These are phyloP conservation scores for Cyphomyrmex costatus DNA, from an alignment of 1,140 invertebrate species.

Conservation along the genomic window DNA sequence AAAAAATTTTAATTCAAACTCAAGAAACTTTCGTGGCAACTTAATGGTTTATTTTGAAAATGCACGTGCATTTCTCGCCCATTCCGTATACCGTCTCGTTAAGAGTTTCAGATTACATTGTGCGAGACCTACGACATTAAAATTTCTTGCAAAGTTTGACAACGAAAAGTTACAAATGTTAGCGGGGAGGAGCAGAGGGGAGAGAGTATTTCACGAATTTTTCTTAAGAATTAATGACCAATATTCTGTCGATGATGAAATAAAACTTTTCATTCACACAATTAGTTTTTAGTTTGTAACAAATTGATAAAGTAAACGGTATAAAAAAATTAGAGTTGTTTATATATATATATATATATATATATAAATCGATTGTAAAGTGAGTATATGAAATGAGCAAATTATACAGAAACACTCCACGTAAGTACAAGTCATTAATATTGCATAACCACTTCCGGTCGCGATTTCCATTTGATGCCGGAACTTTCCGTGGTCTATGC, in stretches of 20 bases:
- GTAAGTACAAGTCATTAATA: constrained; percentile 27
- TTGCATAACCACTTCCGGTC: constrained; percentile 12
- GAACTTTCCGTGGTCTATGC: constrained; percentile 14
- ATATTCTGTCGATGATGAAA: constrained; percentile 1
- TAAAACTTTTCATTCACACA: background rate
- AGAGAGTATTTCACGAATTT: constrained; percentile 27
- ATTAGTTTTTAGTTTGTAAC: constrained; percentile 11
- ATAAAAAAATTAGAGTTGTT: background rate
- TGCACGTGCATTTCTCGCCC: constrained; percentile 1
- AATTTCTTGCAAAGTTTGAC: constrained; percentile 49
- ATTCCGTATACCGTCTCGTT: constrained; percentile 22
- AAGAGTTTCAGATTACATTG: constrained; percentile 60
- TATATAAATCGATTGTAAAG: constrained; percentile 11
- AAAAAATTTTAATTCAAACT: constrained; percentile 48
- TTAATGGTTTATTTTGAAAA: constrained; percentile 48
- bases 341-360: background rate
- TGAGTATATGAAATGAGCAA: background rate
- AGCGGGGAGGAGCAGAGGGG: background rate
- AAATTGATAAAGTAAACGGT: constrained; percentile 14
- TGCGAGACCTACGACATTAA: constrained; percentile 34
- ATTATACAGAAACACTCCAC: constrained; percentile 3
- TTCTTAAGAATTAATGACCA: constrained; percentile 21
- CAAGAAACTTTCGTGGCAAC: constrained; percentile 28
- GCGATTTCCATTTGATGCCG: constrained; percentile 26
- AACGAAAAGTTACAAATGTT: constrained; percentile 5